Conservation (phyloP, 1,140 invertebrate species). For the Notospermus geniculatus region DNA sequence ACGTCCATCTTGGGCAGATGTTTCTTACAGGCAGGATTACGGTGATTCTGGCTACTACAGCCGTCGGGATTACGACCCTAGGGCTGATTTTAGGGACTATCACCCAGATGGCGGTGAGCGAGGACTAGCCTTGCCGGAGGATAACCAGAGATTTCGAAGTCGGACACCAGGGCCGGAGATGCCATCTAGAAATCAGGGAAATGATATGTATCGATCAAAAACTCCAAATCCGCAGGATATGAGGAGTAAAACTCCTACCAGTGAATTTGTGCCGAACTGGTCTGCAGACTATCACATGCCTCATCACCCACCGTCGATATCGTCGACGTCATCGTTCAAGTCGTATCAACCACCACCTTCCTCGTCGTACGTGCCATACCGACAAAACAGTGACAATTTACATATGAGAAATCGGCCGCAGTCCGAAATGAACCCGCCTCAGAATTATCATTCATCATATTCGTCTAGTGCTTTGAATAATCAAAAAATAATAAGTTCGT, state of each 20-base stretch:
- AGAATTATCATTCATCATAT: too few relatives aligned
- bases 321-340: background rate
- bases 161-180: conserved; percentile 54
- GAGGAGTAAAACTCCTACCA: conserved; percentile 28
- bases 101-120: background rate
- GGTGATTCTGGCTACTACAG: conserved; percentile 6
- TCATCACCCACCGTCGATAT: background rate
- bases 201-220: conserved; percentile 42
- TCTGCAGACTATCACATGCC: too few relatives aligned
- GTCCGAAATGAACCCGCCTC: background rate
- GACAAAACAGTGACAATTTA: conserved; percentile 28
- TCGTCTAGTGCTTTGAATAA: too few relatives aligned
- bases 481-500: conserved; percentile 3
- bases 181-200: conserved; percentile 33
- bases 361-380: background rate
- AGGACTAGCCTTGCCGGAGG: background rate
- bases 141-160: conserved; percentile 36
- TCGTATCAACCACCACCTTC: background rate
- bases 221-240: conserved; percentile 51
- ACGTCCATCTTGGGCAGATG: background rate
- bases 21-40: background rate
- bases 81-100: background rate
- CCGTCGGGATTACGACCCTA: background rate
- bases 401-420: conserved; percentile 26
- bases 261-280: too few relatives aligned